phyloP scores from a whole-genome alignment of 2,888 invertebrate genomes.

The Brassicogethes aeneus region DNA sequence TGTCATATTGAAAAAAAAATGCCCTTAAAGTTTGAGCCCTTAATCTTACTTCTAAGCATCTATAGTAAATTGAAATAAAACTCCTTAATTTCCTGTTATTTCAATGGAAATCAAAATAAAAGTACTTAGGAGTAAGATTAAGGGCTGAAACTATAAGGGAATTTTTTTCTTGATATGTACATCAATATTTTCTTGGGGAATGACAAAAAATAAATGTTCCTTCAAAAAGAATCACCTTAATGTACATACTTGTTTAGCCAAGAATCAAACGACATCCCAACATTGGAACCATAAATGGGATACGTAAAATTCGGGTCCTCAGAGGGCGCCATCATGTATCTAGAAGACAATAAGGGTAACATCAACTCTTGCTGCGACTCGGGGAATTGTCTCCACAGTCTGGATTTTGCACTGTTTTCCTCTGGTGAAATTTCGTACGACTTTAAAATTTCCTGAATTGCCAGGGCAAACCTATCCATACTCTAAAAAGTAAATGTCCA shows the following conservation, averaged over 20 bases:
- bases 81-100: too few species aligned
- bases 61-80: too few species aligned
- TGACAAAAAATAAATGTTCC: too few species aligned
- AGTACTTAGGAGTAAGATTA: too few species aligned
- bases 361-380: conserved; percentile 67
- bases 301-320: conserved; percentile 27
- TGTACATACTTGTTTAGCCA: conserved; percentile 61
- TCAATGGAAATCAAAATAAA: too few species aligned
- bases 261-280: conserved; percentile 57
- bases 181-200: too few species aligned
- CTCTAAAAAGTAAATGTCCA: conserved; percentile 44
- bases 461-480: conserved; percentile 71
- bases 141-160: too few species aligned
- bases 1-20: too few species aligned
- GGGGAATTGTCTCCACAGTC: conserved; percentile 63
- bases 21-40: too few species aligned
- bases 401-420: conserved; percentile 44
- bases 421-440: conserved; percentile 60
- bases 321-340: conserved; percentile 41
- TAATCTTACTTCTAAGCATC: too few species aligned
- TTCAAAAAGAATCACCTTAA: background rate
- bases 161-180: too few species aligned
- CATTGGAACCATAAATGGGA: conserved; percentile 58
- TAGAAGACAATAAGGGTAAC: conserved; percentile 64
- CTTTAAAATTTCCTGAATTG: conserved; percentile 71